Conservation (phyloP, 2,888 invertebrate genomes). For the Drosophila longiperda region DNA sequence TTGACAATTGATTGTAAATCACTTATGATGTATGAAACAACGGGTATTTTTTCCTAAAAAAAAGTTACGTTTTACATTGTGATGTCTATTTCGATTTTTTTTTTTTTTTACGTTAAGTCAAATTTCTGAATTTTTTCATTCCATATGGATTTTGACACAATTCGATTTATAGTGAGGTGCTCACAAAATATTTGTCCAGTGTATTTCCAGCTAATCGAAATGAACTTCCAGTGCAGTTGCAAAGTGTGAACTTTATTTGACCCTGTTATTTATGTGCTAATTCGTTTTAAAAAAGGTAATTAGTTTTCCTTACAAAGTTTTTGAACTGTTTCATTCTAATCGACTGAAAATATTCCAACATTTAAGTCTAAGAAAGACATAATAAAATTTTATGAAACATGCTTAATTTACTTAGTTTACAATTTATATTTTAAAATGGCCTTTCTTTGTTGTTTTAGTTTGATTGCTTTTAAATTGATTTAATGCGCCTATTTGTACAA, state of each 20-base stretch:
- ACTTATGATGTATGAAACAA: not conserved
- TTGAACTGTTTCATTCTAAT: not conserved
- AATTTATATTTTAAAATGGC: not conserved
- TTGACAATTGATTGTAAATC: slow-evolving; percentile 10
- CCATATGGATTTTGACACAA: not conserved
- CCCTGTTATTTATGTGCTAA: not conserved
- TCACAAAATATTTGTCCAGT: not conserved
- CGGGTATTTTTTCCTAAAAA: not conserved
- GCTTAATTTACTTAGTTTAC: not conserved
- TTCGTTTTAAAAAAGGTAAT: not conserved
- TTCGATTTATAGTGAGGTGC: not conserved
- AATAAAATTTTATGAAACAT: not conserved
- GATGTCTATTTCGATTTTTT: not conserved
- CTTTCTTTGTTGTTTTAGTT: not conserved
- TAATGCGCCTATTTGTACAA: not conserved
- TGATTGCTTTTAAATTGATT: not conserved
- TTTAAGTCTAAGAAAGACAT: not conserved
- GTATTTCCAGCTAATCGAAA: slow-evolving; percentile 1
- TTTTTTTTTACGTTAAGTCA: too few species aligned
- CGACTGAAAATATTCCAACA: not conserved
- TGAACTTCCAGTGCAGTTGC: not conserved
- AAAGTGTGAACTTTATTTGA: not conserved
- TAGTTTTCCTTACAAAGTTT: not conserved
- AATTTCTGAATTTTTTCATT: not conserved
- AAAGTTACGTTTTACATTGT: not conserved